A percentile compares a stretch with the other conserved stretches of the same genome.
phyloP scores from a whole-genome alignment of 1,140 invertebrate species.

The Gonioctena quinquepunctata region DNA sequence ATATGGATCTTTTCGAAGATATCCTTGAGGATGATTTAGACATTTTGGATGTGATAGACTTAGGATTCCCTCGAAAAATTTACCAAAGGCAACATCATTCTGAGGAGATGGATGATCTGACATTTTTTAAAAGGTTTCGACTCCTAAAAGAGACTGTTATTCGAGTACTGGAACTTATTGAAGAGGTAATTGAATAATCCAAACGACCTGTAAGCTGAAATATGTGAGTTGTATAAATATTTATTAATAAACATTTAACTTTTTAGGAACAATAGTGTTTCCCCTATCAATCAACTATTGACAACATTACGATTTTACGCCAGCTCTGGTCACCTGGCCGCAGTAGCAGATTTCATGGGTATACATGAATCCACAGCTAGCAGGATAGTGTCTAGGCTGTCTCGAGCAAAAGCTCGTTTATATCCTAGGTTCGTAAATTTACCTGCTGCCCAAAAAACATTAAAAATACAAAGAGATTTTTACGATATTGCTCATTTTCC shows the following conservation, averaged over 20 bases:
- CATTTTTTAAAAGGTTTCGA: too few species aligned
- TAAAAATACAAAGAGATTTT: neutral
- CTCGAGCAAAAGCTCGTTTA: neutral
- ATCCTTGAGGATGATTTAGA: too few species aligned
- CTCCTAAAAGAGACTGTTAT: too few species aligned
- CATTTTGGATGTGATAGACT: too few species aligned
- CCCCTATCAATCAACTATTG: conserved; percentile 24
- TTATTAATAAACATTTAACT: neutral
- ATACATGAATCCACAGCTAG: conserved; percentile 14
- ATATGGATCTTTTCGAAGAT: too few species aligned
- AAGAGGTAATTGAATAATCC: too few species aligned
- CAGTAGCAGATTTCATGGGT: conserved; percentile 22
- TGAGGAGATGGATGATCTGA: too few species aligned
- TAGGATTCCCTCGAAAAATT: too few species aligned
- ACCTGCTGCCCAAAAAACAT: neutral
- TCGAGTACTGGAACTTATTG: too few species aligned
- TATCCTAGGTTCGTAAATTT: neutral
- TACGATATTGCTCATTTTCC: neutral
- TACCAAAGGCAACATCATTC: too few species aligned
- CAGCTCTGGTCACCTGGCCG: conserved; percentile 1
- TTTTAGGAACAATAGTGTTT: conserved; percentile 26
- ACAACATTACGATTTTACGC: conserved; percentile 23
- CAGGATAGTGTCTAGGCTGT: conserved; percentile 10
- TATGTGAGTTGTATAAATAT: too few species aligned
- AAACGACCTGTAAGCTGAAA: too few species aligned